Evolutionary conservation across 1,140 invertebrate species (phyloP), one percentile per base, ranked within the genome.

Genomic region (Polyergus mexicanus): DNA sequence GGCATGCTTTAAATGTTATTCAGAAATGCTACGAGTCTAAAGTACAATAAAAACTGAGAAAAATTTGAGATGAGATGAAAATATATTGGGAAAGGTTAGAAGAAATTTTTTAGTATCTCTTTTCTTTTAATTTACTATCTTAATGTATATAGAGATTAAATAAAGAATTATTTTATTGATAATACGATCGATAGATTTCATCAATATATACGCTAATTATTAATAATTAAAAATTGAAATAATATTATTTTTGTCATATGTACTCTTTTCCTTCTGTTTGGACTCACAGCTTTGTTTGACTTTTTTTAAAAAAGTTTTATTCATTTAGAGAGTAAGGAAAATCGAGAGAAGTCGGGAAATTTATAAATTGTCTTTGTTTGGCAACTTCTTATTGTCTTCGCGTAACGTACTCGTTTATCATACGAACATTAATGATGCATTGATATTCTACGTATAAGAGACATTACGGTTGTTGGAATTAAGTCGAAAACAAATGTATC

Each of bases 401-500:
- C 44, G 60, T 32, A 77, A 65, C 10, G 3, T 38, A n/a, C 25
- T 44, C 32, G 25, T 71, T 51, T 11, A 32, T 22, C 54, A 16
- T 56, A 38, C 19, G 25, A 71, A n/a, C 13, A 68, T 44, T 58
- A 68, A 47, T 72, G 6, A n/a, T 38, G 32, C 60, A 88, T 88
- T 87, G 89, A 84, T 88, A 84, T 88, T 90, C 38, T 72, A 8
- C 38, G 4, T 38, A 90, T 88, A 84, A 80, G 72, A 47, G 69
- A 77, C 84, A 85, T 75, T 84, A 84, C 80, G 77, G 32, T 32
- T 75, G 58, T 38, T 62, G 51, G 65, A 91, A 90, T 76, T 91
- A 54, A 87, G 89, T 90, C 85, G 81, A 85, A 91, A 91, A 91
- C 87, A 89, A 91, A 91, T 77, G 78, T 80, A 78, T 41, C 62